Base-by-base conservation (phyloP, 2,797 vertebrate genomes). In the Galago senegalensis region DNA sequence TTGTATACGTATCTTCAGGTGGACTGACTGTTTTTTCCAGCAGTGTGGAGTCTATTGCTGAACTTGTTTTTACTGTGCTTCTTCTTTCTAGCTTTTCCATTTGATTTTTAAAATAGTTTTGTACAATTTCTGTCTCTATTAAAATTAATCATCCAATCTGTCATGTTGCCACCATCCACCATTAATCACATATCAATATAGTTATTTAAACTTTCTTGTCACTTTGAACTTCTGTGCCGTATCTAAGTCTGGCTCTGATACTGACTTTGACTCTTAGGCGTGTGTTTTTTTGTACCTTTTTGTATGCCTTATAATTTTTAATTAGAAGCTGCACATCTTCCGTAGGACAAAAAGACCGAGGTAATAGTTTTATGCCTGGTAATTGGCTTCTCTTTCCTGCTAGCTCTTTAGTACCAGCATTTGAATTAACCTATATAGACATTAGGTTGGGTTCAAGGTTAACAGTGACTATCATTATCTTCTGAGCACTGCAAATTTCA, bases 71-170 rank as follows among this genome's bases (percentile, higher is more conserved):
- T 29, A 4, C 61, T 77, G 53, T 85, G 40, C 40, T 79, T 76
- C 73, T 89, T 79, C 31, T 89, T 70, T 89, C 63, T 27, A 40
- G 53, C 49, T 70, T 60, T 77, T 83, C 70, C n/a, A 31, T 69
- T 63, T 53, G 31, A 84, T 61, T 82, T 82, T 60, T 56, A 37
- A 56, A 53, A 65, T 2, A 53, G n/a, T 65, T 84, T 92, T 49
- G 31, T 37, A 70, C 7, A 85, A 53, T 79, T 90, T 90, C 31
- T 46, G 70, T 79, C 63, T 85, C n/a, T 77, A 53, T 56, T 85
- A 72, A 94, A 85, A 94, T 94, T 90, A 63, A 16, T 85, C 81
- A 94, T 27, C 53, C 27, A 77, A 79, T 77, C 56, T 85, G 63
- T 63, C 63, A 63, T 40, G 53, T 53, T 70, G 20, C 70, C 40